Conservation (phyloP, 2,888 invertebrate species). For the Eilema griseolum region DNA sequence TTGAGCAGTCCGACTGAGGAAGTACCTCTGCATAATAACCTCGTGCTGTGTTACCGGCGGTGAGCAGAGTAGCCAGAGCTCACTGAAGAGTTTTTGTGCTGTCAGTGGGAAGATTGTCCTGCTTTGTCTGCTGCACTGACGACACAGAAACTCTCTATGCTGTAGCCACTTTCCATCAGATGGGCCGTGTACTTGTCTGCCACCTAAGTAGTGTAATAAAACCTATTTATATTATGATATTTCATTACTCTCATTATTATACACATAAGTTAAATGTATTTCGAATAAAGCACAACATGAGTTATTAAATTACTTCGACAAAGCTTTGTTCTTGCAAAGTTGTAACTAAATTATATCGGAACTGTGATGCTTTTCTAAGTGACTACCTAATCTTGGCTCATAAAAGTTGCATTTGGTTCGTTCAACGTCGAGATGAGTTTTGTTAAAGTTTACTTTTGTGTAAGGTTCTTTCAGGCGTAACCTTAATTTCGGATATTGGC, state of each 20-base stretch:
- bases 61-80: no score
- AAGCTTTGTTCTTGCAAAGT: conserved; percentile 48
- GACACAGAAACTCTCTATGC: no score
- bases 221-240: no score
- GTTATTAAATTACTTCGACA: conserved; percentile 48
- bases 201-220: no score
- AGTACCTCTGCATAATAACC: no score
- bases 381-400: conserved; percentile 56
- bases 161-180: no score
- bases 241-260: conserved; percentile 13
- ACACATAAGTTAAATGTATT: conserved; percentile 22
- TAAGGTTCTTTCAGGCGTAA: conserved; percentile 52
- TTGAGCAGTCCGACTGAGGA: no score
- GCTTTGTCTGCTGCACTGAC: no score
- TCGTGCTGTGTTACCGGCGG: no score
- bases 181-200: no score
- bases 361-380: conserved; percentile 41
- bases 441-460: conserved; percentile 52
- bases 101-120: no score
- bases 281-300: conserved; percentile 35
- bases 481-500: conserved; percentile 38
- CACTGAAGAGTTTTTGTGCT: no score
- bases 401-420: conserved; percentile 64
- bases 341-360: conserved; percentile 52
- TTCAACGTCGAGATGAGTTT: conserved; percentile 65